phyloP scores from a whole-genome alignment of 2,888 invertebrate genomes.

The Desoria tigrina region DNA sequence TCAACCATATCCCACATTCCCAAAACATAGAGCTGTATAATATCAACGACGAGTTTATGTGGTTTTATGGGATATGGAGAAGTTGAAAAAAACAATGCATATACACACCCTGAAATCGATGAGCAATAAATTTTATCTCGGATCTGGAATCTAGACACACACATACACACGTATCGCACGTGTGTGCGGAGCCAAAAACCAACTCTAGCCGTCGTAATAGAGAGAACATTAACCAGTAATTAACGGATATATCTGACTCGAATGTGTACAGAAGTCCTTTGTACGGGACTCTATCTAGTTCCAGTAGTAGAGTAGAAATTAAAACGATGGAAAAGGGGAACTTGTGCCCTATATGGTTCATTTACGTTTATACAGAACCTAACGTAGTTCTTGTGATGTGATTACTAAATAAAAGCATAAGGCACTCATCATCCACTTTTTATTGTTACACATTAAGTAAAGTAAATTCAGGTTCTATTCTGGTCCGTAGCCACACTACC shows the following conservation, averaged over 20 bases:
- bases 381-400: too few species aligned
- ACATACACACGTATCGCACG: slow-evolving; percentile 33
- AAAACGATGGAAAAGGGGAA: too few species aligned
- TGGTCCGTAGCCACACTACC: too few species aligned
- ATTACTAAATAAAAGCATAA: too few species aligned
- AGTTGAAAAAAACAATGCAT: slow-evolving; percentile 5
- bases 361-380: too few species aligned
- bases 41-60: too few species aligned
- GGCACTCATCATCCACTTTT: too few species aligned
- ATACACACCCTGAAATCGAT: slow-evolving; percentile 44
- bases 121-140: slow-evolving; percentile 39
- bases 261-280: not conserved
- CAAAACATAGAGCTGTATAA: too few species aligned
- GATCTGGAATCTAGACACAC: not conserved
- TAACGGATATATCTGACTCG: slow-evolving; percentile 38
- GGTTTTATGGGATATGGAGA: not conserved
- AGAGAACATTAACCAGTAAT: slow-evolving; percentile 45
- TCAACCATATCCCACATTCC: too few species aligned
- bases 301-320: too few species aligned
- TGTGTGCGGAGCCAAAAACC: slow-evolving; percentile 12
- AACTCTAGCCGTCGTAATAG: slow-evolving; percentile 21
- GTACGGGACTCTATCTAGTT: too few species aligned
- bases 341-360: too few species aligned
- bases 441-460: slow-evolving; percentile 5
- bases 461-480: not conserved